Evolutionary conservation across 2,888 invertebrate species (phyloP).

Genomic region (Cancer borealis): DNA sequence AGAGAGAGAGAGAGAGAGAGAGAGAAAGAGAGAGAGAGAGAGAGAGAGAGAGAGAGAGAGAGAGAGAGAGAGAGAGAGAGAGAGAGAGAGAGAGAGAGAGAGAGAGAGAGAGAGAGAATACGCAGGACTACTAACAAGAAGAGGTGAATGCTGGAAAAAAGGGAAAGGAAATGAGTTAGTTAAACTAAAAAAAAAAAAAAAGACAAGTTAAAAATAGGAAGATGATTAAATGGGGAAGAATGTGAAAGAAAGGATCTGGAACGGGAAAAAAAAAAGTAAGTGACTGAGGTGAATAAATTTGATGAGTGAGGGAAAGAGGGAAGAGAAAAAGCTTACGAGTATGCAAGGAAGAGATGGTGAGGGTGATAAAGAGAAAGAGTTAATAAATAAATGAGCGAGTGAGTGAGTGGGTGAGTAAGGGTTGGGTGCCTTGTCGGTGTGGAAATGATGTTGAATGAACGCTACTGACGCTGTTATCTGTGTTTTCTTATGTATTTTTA

Average conservation of each 20-base stretch:
- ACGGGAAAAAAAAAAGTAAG: too few relatives aligned
- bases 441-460: not conserved
- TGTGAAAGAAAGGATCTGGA: too few relatives aligned
- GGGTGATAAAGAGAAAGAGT: not conserved
- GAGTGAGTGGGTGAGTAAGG: not conserved
- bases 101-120: not conserved
- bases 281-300: not conserved
- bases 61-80: not conserved
- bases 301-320: not conserved
- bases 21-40: slow-evolving; percentile 8
- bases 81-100: slow-evolving; percentile 44
- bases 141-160: not conserved
- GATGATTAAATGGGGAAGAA: too few relatives aligned
- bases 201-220: too few relatives aligned
- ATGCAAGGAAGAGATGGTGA: not conserved
- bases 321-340: not conserved
- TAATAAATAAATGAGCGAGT: not conserved
- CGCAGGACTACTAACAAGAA: not conserved
- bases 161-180: not conserved
- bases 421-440: not conserved
- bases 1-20: slow-evolving; percentile 30
- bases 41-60: slow-evolving; percentile 7
- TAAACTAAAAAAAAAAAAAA: too few relatives aligned
- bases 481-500: not conserved
- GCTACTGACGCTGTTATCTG: not conserved